Conservation (phyloP, 1,140 invertebrate species). For the Helicorthomorpha holstii region DNA sequence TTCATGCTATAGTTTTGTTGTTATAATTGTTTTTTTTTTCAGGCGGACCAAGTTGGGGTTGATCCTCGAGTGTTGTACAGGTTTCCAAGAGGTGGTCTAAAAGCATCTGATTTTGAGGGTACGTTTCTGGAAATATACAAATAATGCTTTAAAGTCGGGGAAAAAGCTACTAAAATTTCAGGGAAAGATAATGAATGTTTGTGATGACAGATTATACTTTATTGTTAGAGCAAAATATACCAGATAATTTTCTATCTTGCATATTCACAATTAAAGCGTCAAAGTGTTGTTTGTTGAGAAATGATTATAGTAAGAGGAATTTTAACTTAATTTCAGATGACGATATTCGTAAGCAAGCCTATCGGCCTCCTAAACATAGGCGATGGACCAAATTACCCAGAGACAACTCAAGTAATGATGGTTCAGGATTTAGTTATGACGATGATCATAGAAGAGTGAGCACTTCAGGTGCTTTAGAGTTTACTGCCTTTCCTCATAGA, state of each 20-base stretch:
- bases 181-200: too few species aligned
- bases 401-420: not conserved
- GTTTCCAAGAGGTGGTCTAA: not conserved
- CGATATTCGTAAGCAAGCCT: slow-evolving; percentile 33
- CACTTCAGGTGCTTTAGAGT: slow-evolving; percentile 45
- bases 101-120: not conserved
- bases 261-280: too few species aligned
- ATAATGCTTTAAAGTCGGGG: too few species aligned
- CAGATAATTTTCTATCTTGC: too few species aligned
- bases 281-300: not conserved
- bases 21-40: slow-evolving; percentile 11
- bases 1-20: not conserved
- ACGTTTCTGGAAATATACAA: not conserved
- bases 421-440: slow-evolving; percentile 12
- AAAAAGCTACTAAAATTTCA: too few species aligned
- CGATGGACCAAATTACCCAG: not conserved
- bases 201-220: too few species aligned
- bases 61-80: slow-evolving; percentile 30
- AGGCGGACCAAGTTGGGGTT: slow-evolving; percentile 53
- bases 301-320: not conserved
- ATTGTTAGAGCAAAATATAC: too few species aligned
- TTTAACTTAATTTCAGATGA: slow-evolving; percentile 6
- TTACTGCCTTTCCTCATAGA: slow-evolving; percentile 72
- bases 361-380: slow-evolving; percentile 26
- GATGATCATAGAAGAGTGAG: slow-evolving; percentile 16